Percentiles rank a stretch among this genome's conserved stretches.
Conservation (phyloP, 2,113 vertebrate genomes). For the Eidolon helvum region DNA sequence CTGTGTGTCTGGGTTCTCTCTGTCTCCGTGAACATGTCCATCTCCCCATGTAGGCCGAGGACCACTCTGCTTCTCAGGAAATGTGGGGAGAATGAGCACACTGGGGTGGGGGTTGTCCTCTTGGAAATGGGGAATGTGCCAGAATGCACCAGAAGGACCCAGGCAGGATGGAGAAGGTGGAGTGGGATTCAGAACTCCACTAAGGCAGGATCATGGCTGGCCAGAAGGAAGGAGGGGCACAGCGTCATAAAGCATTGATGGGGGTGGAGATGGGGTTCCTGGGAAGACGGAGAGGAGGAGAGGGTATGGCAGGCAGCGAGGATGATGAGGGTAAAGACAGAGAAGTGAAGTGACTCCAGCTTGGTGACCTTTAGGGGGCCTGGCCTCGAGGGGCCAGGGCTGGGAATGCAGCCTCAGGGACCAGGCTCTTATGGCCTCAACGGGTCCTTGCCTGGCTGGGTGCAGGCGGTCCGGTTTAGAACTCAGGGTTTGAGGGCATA, state of each 20-base stretch:
- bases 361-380: too few species aligned
- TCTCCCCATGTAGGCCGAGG: fast-evolving
- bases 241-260: neutral
- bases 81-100: fast-evolving
- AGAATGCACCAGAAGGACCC: neutral
- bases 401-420: neutral
- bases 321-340: neutral
- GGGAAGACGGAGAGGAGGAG: neutral
- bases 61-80: neutral
- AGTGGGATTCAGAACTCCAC: neutral
- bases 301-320: neutral
- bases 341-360: neutral
- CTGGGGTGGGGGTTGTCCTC: neutral
- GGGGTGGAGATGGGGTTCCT: neutral
- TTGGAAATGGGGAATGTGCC: neutral
- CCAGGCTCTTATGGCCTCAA: neutral
- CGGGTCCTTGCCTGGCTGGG: neutral
- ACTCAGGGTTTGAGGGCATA: neutral
- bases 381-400: neutral
- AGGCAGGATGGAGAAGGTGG: neutral
- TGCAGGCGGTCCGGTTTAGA: neutral
- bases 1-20: neutral
- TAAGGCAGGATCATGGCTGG: neutral
- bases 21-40: neutral
- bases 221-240: neutral